Evolutionary conservation across 2,797 vertebrate genomes (phyloP).

Genomic region (Pseudotriccus pelzelni): DNA sequence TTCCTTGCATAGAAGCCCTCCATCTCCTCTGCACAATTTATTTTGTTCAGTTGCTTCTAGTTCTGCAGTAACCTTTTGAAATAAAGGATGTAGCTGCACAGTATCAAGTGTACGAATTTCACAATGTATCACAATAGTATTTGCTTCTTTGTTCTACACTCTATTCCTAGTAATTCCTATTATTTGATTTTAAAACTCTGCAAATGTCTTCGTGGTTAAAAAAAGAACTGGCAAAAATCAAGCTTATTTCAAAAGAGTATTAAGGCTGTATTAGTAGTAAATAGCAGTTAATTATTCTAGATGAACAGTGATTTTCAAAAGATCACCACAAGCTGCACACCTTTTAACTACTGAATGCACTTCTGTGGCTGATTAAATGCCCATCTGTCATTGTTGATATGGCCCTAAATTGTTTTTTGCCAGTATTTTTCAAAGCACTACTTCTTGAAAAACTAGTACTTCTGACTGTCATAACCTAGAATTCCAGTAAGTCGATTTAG

Average conservation of each 20-base stretch:
- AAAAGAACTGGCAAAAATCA: background rate
- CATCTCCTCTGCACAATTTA: background rate
- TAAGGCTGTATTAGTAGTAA: background rate
- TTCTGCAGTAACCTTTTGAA: background rate
- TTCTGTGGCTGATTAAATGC: background rate
- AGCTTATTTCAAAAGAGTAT: background rate
- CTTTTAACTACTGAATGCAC: background rate
- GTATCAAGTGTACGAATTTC: background rate
- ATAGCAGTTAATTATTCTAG: background rate
- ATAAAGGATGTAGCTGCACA: background rate
- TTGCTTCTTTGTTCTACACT: background rate
- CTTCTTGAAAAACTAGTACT: background rate
- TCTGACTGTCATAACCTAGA: background rate
- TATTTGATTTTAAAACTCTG: background rate
- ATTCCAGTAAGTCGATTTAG: fast-evolving
- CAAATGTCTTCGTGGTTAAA: background rate
- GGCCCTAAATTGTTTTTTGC: background rate
- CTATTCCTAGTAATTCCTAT: background rate
- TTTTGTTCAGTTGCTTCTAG: background rate
- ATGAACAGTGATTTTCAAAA: background rate
- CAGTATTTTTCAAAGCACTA: background rate
- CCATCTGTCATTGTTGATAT: background rate
- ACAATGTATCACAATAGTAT: background rate
- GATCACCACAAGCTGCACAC: background rate
- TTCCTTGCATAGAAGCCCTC: background rate